Conservation (phyloP, 1,140 invertebrate species). For the Diorhabda carinulata region DNA sequence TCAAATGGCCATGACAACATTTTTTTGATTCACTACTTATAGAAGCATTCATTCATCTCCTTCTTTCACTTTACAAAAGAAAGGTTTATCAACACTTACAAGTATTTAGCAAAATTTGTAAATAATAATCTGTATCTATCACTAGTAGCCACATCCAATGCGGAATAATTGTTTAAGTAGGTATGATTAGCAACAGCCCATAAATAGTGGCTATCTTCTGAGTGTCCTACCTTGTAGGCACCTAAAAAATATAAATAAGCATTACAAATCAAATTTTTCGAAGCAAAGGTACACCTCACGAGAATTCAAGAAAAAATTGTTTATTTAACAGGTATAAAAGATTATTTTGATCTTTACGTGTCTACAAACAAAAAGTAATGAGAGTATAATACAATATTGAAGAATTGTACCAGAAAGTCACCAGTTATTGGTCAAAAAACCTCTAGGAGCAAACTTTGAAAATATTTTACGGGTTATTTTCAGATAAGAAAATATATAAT, state of each 20-base stretch:
- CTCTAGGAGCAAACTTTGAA: too few relatives aligned
- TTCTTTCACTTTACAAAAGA: too few relatives aligned
- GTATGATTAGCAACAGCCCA: slow-evolving; percentile 5
- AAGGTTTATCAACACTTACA: slow-evolving; percentile 47
- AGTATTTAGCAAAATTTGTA: slow-evolving; percentile 63
- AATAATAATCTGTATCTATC: slow-evolving; percentile 56
- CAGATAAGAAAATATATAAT: too few relatives aligned
- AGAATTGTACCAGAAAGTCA: too few relatives aligned
- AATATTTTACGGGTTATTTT: too few relatives aligned
- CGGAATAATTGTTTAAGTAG: slow-evolving; percentile 11
- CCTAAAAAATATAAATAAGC: slow-evolving; percentile 7
- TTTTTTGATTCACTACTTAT: too few relatives aligned
- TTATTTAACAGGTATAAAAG: neutral
- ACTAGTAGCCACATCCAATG: slow-evolving; percentile 13
- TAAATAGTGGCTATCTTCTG: slow-evolving; percentile 9
- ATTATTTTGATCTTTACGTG: neutral
- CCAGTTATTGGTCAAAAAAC: too few relatives aligned
- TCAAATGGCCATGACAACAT: too few relatives aligned
- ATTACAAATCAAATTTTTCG: neutral
- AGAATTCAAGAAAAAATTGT: neutral
- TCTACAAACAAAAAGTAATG: neutral
- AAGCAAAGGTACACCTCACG: neutral
- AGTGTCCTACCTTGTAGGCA: slow-evolving; percentile 11
- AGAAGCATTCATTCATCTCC: too few relatives aligned
- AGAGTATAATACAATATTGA: too few relatives aligned